Evolutionary conservation across 64 coral and sea anemone genomes (phyloP), one percentile per base, ranked within the genome.

Genomic region (Cladopsammia gracilis): DNA sequence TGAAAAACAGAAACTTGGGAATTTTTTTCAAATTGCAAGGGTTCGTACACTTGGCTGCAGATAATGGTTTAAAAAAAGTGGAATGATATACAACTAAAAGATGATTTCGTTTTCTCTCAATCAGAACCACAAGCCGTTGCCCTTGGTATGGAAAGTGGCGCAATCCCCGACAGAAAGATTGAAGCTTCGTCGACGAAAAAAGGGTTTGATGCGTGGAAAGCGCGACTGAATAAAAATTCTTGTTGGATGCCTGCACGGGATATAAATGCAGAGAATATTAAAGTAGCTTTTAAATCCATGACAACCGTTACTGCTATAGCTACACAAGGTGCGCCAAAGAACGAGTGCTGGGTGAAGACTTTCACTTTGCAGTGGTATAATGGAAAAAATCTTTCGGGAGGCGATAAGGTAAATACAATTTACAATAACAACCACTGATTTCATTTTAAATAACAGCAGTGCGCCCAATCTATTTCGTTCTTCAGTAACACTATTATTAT

Each of bases 71-170:
- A 34, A 34, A 34, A 34, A 0, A 34, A 34, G n/a, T n/a, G 2
- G 34, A 34, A 34, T 34, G 34, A 34, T 34, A 34, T 34, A 34
- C 34, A 34, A 2, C 2, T 34, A 34, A 34, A 34, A 34, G 34
- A 34, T 34, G 34, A 34, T 34, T 34, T 2, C 2, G 34, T 34
- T 34, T 34, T 66, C 48, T 66, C 42, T 18, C 2, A 9, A 43
- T 13, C 60, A 84, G 61, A 2, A 48, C 62, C n/a, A 3, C 19
- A 67, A 10, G 45, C 80, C 9, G 46, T 84, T 0, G 80, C 80
- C 9, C 62, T 84, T 0, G 80, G 80, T 12, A 84, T 84, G 80
- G 80, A 67, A 50, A 84, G 80, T 67, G 61, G 80, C 5, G 11
- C 44, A 8, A 84, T 84, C 2, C 18, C 43, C 4, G 4, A 84